Base-by-base conservation (phyloP, 2,113 vertebrate genomes). In the Poecilia latipinna region DNA sequence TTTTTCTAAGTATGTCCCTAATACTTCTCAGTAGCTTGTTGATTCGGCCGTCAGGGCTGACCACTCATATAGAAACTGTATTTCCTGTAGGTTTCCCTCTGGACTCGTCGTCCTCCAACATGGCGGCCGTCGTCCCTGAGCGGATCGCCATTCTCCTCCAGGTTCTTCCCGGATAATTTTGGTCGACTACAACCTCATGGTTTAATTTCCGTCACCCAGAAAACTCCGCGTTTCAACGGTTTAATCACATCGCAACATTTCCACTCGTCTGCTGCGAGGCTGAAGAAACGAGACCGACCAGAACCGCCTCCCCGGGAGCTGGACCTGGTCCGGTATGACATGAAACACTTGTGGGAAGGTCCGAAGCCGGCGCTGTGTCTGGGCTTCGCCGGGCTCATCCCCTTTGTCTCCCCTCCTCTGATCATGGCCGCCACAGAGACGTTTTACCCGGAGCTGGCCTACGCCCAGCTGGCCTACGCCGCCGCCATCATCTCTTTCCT, bases 301-400 rank as follows among this genome's bases (percentile, higher is more conserved):
- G 79, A 90, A 42, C 74, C 91, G 4, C 80, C 81, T 0, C 86
- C 91, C 11, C 71, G 67, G 68, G 87, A 92, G 48, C 69, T 93
- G 26, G 88, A 91, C 61, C 75, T 93, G 79, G 80, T 93, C 6
- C 77, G 92, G 0, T 92, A 85, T 72, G 91, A 95, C 66, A 81
- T 90, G 86, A 86, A 44, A 35, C 81, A 92, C 2, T 80, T 97
- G 7, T 92, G 92, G 84, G 90, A 96, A 8, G 88, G 91, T 79
- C 97, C 97, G 62, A 97, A 89, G 89, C 95, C 97, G n/a, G 97
- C 95, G 6, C 82, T 97, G 7, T 96, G 93, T 70, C 61, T 97
- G 6, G 94, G 94, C 51, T 78, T 95, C 0, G 90, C 84, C 0
- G 95, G 96, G 32, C 90, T 99, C 1, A 35, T 97, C 65, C 98